These are phyloP conservation scores for Aplocera efformata DNA, from an alignment of 2,888 invertebrate genomes.

Conservation along the genomic window DNA sequence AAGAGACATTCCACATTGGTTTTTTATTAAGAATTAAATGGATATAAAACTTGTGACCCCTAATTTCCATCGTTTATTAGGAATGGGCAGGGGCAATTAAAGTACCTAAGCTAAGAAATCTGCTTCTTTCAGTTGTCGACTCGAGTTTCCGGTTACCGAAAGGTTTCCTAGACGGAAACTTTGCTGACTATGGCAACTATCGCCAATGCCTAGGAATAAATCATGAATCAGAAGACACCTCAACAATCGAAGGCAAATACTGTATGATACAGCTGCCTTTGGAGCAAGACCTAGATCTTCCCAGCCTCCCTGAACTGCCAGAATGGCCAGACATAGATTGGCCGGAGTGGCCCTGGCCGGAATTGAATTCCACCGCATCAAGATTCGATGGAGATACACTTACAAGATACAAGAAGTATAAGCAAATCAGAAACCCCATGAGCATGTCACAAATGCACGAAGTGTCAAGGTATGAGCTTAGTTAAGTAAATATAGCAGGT, in stretches of 20 bases:
- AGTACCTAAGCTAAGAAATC: neutral
- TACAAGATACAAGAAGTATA: neutral
- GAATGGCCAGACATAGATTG: conserved; percentile 25
- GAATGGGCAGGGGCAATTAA: too few species aligned
- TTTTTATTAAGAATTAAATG: too few species aligned
- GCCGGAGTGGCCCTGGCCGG: conserved; percentile 26
- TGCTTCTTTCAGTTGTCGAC: conserved; percentile 43
- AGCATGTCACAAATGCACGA: neutral
- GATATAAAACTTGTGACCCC: too few species aligned
- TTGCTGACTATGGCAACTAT: conserved; percentile 50
- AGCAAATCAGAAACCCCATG: neutral
- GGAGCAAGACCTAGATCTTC: conserved; percentile 31
- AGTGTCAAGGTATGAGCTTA: neutral
- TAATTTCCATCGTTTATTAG: too few species aligned
- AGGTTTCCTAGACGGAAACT: conserved; percentile 46
- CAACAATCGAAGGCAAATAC: conserved; percentile 51
- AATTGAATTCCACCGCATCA: conserved; percentile 17
- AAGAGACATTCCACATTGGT: too few species aligned
- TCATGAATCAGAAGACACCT: conserved; percentile 32
- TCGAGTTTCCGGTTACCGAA: conserved; percentile 52
- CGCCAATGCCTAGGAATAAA: conserved; percentile 50
- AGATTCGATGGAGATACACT: conserved; percentile 14
- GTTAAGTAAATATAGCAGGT: too few species aligned
- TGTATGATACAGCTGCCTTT: conserved; percentile 51
- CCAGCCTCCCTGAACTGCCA: conserved; percentile 31